Percentiles rank a stretch among this genome's conserved stretches.
Conservation (phyloP, 2,888 invertebrate genomes). For the Ophonus ardosiacus region DNA sequence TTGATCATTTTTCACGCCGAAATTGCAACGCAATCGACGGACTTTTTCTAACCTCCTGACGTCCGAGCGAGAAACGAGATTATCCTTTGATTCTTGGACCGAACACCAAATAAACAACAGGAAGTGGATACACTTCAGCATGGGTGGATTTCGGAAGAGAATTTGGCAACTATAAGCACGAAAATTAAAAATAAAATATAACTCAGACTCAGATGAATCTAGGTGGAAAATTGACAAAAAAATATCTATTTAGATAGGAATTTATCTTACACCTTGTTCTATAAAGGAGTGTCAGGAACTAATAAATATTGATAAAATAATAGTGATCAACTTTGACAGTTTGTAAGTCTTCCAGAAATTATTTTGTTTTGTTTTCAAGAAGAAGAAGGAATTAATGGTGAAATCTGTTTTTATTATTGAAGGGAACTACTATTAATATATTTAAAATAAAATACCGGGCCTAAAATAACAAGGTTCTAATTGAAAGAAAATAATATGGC, state of each 20-base stretch:
- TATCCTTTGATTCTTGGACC: conserved; percentile 29
- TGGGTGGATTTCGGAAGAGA: not conserved
- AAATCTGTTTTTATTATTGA: no score
- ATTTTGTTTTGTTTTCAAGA: no score
- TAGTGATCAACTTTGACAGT: no score
- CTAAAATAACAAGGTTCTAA: no score
- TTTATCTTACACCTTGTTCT: no score
- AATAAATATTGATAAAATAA: no score
- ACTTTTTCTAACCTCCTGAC: conserved; percentile 17
- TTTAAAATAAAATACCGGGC: no score
- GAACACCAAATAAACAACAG: conserved; percentile 24
- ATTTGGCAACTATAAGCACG: not conserved
- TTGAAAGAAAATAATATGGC: no score
- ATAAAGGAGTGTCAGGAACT: no score
- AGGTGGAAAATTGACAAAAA: not conserved
- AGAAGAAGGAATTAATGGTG: no score
- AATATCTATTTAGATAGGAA: not conserved
- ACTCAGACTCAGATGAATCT: not conserved
- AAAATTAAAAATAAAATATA: not conserved
- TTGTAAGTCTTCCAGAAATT: no score
- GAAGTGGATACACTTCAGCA: not conserved
- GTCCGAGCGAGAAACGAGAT: not conserved
- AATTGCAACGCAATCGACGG: conserved; percentile 41
- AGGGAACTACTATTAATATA: no score
- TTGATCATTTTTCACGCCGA: conserved; percentile 50